Base-by-base conservation (phyloP, 2,797 vertebrate species). In the Parauchenoglanis ngamensis region DNA sequence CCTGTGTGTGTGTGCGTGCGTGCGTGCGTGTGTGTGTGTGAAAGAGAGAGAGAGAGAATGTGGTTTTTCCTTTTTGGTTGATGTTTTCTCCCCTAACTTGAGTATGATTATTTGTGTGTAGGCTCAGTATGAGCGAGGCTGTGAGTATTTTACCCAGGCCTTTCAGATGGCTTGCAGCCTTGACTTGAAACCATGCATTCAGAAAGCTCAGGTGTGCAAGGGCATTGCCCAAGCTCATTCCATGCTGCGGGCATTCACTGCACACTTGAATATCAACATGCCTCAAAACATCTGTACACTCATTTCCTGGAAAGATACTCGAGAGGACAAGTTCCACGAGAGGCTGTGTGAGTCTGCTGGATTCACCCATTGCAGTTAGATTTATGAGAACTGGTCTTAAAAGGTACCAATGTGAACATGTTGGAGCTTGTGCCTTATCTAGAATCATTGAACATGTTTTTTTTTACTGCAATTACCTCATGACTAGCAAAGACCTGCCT, bases 291-390 rank as follows among this genome's bases (percentile, higher is more conserved):
- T 96, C 54, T 52, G 67, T 11, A 57, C 61, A 40, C 93, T 97
- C 89, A 90, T 97, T 84, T 84, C 79, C 5, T 97, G 97, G 96
- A 97, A 96, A 85, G 92, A 95, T 65, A 93, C 19, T 7, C 91
- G 92, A 89, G 91, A 91, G 63, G 92, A 81, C 15, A 28, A 12
- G 31, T 77, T 86, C 56, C 77, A 63, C 28, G 57, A 83, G 56
- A 5, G 13, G 12, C 44, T 23, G 28, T 4, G 68, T 78, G 40
- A 68, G 73, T 78, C 21, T 54, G 13, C 3, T 40, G 19, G 56
- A 40, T 6, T 15, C 25, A 28, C 4, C 21, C 2, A 15, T 21
- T 40, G 11, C 4, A 10, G 65, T 8, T 70, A 31, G 25, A 49
- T 1, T 82, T 4, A 80, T 79, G 21, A 49, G 67, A 70, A n/a